Percentiles rank a stretch among this genome's conserved stretches.
phyloP scores from a whole-genome alignment of 2,797 vertebrate genomes.

The Lacerta viridis region DNA sequence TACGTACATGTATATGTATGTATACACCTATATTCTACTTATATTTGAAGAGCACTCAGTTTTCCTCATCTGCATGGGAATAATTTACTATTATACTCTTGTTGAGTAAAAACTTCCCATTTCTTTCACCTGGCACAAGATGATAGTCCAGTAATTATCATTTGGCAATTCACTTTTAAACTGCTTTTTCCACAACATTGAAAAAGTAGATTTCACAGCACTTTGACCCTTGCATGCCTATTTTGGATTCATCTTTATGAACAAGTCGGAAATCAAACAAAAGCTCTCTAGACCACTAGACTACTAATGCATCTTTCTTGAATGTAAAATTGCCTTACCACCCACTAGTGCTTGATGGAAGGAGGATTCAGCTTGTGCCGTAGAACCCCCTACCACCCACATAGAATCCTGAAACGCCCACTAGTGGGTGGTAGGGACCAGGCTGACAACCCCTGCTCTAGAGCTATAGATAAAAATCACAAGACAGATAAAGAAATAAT shows the following conservation, averaged over 20 bases:
- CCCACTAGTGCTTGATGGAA: too few species aligned
- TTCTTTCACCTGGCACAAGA: neutral
- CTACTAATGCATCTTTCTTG: too few species aligned
- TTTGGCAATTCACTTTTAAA: neutral
- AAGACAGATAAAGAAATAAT: neutral
- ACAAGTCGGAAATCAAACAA: neutral
- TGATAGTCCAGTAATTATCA: neutral
- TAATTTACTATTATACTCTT: neutral
- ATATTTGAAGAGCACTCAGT: neutral
- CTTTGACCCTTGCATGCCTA: too few species aligned
- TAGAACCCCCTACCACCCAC: too few species aligned
- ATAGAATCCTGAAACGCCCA: too few species aligned
- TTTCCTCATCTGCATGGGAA: conserved; percentile 2
- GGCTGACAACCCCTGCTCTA: too few species aligned
- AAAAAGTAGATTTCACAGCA: neutral
- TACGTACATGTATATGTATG: neutral
- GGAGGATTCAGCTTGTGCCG: too few species aligned
- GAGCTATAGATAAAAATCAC: neutral
- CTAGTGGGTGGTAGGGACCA: too few species aligned
- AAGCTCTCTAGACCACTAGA: neutral
- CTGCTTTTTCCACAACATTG: too few species aligned
- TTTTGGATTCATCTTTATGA: neutral
- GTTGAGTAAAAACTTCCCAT: neutral
- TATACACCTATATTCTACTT: neutral
- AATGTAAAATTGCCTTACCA: too few species aligned